Base-by-base conservation (phyloP, 1,140 invertebrate species). In the Acromyrmex charruanus region DNA sequence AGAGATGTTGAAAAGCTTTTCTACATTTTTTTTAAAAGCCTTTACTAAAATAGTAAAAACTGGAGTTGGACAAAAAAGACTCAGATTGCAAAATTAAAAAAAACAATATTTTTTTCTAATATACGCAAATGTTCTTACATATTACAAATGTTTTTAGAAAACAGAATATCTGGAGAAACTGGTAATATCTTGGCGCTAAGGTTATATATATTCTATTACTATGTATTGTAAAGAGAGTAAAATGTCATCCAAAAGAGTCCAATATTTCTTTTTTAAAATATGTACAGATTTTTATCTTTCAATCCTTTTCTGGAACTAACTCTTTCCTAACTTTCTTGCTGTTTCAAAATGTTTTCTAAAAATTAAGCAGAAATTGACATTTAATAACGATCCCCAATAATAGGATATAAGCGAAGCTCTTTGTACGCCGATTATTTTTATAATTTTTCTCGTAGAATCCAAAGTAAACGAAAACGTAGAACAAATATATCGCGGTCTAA, bases 401-500 rank as follows among this genome's bases (percentile, higher is more conserved):
- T 9, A 21, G 28, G 12, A 53, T 0, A 35, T 35, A 31, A 31
- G 4, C 25, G 51, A 3, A 39, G 14, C 31, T 25, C 21, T 63
- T 28, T 49, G 21, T 39, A 14, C 35, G 16, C 7, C 49, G 16
- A 28, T 3, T 44, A 77, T 25, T 63, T 25, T 63, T 77, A 77
- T n/a, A 61, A 77, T 77, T 16, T 14, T 10, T 18, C 14, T 7
- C 21, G 16, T 14, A 14, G 39, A 49, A 28, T 28, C 1, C 4
- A 12, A 18, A 61, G 35, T 16, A 28, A 25, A 39, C 16, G 49
- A 53, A 49, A 31, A 53, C 7, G 14, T 31, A 21, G 31, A 3
- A 49, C 58, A 10, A 63, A 44, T 77, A 25, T 25, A 77, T 59
- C 55, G 21, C 35, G 31, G 3, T 77, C 16, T 44, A 75, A 75